Evolutionary conservation across 2,797 vertebrate genomes (phyloP).

Genomic region (Intellagama lesueurii): DNA sequence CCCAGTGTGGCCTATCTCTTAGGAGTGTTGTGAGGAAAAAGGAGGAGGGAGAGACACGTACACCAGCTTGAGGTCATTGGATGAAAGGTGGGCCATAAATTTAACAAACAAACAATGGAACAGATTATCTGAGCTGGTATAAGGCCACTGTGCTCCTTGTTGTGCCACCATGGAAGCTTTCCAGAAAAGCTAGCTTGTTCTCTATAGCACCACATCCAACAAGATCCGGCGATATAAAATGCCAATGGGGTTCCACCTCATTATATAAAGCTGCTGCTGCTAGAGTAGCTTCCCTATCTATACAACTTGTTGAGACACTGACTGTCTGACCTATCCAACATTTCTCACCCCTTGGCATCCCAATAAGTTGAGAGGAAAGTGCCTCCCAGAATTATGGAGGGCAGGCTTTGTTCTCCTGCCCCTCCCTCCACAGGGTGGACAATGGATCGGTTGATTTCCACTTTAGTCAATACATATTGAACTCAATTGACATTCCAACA

Average conservation of each 20-base stretch:
- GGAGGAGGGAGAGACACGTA: no score
- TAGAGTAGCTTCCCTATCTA: neutral
- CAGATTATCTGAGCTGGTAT: neutral
- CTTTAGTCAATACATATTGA: neutral
- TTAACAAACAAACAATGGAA: neutral
- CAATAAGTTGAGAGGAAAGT: neutral
- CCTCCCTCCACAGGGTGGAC: neutral
- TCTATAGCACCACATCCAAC: neutral
- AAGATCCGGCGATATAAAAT: neutral
- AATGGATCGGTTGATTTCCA: neutral
- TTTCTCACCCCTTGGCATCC: neutral
- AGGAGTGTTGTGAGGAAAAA: no score
- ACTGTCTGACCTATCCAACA: no score
- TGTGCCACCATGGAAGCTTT: neutral
- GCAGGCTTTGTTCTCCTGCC: neutral
- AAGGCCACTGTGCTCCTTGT: neutral
- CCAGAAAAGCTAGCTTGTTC: neutral
- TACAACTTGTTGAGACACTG: no score
- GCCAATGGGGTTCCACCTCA: neutral
- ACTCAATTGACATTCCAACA: neutral
- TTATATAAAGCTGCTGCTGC: neutral
- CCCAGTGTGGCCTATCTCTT: no score
- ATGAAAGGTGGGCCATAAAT: no score
- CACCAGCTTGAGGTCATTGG: no score
- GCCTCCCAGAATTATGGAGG: neutral